Percentiles rank a stretch among this genome's conserved stretches.
phyloP scores from a whole-genome alignment of 2,888 invertebrate species.

The Philopedon plagiatum region DNA sequence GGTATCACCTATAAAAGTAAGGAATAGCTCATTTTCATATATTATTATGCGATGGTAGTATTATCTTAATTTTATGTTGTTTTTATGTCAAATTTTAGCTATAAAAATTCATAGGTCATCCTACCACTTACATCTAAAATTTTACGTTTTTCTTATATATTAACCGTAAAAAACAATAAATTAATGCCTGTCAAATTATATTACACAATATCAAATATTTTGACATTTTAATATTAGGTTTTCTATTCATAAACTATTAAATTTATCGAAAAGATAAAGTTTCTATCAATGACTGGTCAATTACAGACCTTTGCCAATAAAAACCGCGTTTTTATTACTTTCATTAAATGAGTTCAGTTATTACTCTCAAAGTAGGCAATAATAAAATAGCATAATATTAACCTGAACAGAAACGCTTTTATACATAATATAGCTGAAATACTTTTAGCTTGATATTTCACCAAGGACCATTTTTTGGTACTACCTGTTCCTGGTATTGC shows the following conservation, averaged over 20 bases:
- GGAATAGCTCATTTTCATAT: no score
- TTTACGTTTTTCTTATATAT: neutral
- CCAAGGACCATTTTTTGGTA: no score
- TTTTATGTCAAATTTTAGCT: neutral
- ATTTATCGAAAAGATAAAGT: neutral
- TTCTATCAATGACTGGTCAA: neutral
- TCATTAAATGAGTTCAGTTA: no score
- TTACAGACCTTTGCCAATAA: neutral
- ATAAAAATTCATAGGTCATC: neutral
- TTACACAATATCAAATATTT: neutral
- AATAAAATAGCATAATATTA: neutral
- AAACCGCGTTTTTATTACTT: constrained; percentile 1
- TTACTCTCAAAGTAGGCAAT: no score
- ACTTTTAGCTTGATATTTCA: no score
- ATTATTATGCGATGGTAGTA: neutral
- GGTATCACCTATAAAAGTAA: no score
- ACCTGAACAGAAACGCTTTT: no score
- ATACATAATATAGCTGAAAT: no score
- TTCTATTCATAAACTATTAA: neutral
- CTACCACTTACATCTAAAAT: neutral
- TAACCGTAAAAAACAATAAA: neutral
- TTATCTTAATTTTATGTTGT: neutral
- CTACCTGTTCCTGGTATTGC: no score
- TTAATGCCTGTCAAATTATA: neutral
- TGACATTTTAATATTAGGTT: neutral